phyloP scores from a whole-genome alignment of 2,797 vertebrate genomes.

The Tachyglossus aculeatus region DNA sequence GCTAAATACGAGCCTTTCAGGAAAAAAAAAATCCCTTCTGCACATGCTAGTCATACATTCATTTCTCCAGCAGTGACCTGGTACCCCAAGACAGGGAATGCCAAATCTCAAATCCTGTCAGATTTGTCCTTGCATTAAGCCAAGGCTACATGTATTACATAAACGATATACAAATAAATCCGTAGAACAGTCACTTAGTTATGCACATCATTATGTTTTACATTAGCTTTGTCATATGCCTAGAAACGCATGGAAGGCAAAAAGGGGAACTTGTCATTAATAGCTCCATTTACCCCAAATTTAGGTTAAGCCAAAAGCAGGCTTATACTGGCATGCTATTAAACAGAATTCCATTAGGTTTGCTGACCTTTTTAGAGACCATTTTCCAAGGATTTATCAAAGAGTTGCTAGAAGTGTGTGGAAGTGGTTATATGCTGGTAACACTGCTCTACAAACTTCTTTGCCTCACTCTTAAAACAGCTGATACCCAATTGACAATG shows the following conservation, averaged over 20 bases:
- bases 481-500: too few species aligned
- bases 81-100: background rate
- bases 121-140: background rate
- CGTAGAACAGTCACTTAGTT: too few species aligned
- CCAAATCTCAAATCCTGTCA: background rate
- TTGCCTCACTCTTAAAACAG: too few species aligned
- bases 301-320: background rate
- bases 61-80: background rate
- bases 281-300: background rate
- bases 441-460: too few species aligned
- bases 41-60: background rate
- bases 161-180: background rate
- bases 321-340: too few species aligned
- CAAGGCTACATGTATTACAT: too few species aligned
- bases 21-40: background rate
- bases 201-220: too few species aligned
- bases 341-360: too few species aligned
- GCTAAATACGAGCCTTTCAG: conserved; percentile 2
- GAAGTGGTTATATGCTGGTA: too few species aligned
- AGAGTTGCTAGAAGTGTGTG: too few species aligned
- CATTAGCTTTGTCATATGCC: background rate
- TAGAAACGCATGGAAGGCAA: background rate
- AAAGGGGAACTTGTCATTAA: background rate
- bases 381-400: too few species aligned
- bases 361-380: too few species aligned